A percentile compares a stretch with the other conserved stretches of the same genome.
Evolutionary conservation across 2,797 vertebrate species (phyloP).

Genomic region (Manis crassicaudata): DNA sequence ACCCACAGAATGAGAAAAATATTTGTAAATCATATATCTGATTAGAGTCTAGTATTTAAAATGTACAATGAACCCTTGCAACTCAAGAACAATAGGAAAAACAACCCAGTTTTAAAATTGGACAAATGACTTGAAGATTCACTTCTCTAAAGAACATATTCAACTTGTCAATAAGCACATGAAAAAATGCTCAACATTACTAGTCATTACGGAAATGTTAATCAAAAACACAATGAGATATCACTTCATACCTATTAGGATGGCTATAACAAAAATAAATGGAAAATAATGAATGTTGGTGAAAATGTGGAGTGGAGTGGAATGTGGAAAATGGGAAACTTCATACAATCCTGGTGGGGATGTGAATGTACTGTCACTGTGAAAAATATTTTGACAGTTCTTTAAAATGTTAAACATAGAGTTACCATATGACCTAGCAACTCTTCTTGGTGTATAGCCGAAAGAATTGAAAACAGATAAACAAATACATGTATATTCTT

Average conservation of each 20-base stretch:
- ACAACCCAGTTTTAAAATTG: background rate
- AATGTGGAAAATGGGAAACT: background rate
- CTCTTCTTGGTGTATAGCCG: background rate
- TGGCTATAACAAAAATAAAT: background rate
- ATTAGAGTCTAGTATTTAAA: background rate
- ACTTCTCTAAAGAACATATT: constrained; percentile 8
- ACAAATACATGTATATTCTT: background rate
- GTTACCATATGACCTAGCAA: background rate
- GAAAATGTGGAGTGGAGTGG: background rate
- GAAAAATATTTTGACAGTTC: background rate
- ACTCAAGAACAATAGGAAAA: background rate
- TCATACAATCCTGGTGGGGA: background rate
- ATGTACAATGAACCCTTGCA: background rate
- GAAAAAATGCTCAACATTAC: background rate
- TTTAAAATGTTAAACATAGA: background rate
- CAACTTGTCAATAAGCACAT: background rate
- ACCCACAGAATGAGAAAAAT: background rate
- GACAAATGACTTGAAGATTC: background rate
- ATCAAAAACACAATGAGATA: background rate
- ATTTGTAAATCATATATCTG: background rate
- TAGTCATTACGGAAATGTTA: background rate
- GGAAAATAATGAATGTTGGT: background rate
- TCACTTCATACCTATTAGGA: background rate
- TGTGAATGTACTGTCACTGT: background rate
- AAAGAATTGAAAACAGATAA: background rate